Conservation (phyloP, 2,113 vertebrate species). For the Lichenostomus cassidix region DNA sequence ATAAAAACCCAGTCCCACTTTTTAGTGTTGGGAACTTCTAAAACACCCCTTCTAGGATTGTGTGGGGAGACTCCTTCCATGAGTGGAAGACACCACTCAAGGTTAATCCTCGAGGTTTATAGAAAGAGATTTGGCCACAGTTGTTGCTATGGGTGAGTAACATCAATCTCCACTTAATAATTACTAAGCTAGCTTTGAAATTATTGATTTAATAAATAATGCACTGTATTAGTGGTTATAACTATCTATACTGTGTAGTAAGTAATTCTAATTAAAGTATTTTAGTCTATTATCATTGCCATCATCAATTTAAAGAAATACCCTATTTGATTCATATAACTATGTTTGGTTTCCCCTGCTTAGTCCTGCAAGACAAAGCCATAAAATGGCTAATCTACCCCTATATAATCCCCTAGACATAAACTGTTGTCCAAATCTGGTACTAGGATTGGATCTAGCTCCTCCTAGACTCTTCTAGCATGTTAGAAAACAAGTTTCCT, state of each 20-base stretch:
- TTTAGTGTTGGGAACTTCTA: background rate
- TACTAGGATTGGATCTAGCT: background rate
- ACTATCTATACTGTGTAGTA: background rate
- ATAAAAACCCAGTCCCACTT: background rate
- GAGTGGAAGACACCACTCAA: background rate
- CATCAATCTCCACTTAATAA: background rate
- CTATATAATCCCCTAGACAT: background rate
- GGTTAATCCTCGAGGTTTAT: background rate
- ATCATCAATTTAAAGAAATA: background rate
- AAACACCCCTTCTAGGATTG: background rate
- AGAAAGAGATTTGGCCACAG: background rate
- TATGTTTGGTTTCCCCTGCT: background rate
- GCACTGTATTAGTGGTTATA: background rate
- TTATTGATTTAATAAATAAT: background rate
- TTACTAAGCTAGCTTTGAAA: background rate
- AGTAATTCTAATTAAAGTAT: background rate
- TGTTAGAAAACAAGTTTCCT: background rate
- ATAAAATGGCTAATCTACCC: background rate
- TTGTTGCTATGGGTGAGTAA: background rate
- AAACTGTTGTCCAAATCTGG: background rate
- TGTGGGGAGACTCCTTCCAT: background rate
- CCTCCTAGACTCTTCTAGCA: background rate
- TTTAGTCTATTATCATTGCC: background rate
- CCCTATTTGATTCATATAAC: background rate
- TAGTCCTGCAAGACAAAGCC: background rate